Percentiles rank a stretch among this genome's conserved stretches.
phyloP scores from a whole-genome alignment of 2,113 vertebrate species.

The Pedetes capensis region DNA sequence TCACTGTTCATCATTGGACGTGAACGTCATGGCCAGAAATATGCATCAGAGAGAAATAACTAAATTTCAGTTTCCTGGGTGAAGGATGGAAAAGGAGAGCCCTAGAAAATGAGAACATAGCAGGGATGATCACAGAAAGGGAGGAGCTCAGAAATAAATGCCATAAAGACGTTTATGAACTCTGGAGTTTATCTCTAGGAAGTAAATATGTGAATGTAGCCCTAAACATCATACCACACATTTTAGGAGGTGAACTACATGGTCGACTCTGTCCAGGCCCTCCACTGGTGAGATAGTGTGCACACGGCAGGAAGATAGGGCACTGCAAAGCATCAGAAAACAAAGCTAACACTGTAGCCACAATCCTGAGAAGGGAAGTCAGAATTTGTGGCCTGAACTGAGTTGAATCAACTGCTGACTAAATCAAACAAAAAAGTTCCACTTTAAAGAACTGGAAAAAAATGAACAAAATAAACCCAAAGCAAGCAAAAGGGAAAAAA shows the following conservation, averaged over 20 bases:
- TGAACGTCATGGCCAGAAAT: neutral
- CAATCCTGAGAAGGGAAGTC: too few species aligned
- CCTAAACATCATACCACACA: neutral
- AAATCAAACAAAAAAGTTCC: neutral
- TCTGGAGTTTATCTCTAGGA: too few species aligned
- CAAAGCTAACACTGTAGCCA: neutral
- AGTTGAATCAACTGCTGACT: neutral
- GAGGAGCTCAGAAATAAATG: neutral
- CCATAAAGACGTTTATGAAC: neutral
- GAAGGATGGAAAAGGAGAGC: neutral
- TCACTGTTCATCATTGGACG: too few species aligned
- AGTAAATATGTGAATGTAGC: neutral
- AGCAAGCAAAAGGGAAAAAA: neutral
- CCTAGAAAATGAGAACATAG: neutral
- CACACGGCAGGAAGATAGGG: rapidly evolving
- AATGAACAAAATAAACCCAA: neutral
- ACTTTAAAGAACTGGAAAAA: neutral
- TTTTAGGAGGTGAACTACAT: neutral
- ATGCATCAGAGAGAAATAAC: neutral
- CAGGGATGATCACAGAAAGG: neutral
- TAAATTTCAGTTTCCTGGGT: neutral
- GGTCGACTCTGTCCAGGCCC: neutral
- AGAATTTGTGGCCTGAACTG: neutral
- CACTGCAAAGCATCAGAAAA: neutral
- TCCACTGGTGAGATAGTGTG: too few species aligned